Conservation (phyloP, 2,888 invertebrate genomes). For the Agriopis aurantiaria region DNA sequence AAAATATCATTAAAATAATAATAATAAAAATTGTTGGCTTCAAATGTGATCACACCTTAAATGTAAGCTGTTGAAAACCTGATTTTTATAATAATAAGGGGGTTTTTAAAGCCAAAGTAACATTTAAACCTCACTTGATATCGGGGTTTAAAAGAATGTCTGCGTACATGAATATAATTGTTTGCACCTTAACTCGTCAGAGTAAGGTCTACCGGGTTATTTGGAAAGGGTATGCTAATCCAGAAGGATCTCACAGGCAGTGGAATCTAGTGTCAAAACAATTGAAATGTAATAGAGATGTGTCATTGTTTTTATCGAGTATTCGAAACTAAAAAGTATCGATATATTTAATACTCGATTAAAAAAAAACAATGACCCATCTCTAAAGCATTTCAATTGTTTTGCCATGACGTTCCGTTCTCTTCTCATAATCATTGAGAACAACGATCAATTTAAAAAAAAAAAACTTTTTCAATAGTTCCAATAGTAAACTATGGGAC, state of each 20-base stretch:
- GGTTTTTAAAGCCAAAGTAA: slow-evolving; percentile 7
- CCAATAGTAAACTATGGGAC: too few species aligned
- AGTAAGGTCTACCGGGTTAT: slow-evolving; percentile 14
- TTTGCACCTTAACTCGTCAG: slow-evolving; percentile 22
- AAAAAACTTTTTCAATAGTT: too few species aligned
- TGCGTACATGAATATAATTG: slow-evolving; percentile 12
- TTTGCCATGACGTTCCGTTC: too few species aligned
- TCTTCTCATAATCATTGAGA: too few species aligned
- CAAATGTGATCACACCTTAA: slow-evolving; percentile 9
- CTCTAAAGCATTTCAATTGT: too few species aligned
- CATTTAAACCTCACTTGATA: neutral
- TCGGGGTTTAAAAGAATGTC: slow-evolving; percentile 3
- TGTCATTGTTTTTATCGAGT: too few species aligned
- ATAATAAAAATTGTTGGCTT: slow-evolving; percentile 12
- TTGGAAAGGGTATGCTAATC: neutral
- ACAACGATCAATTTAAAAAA: too few species aligned
- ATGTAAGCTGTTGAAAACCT: slow-evolving; percentile 25
- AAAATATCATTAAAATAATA: slow-evolving; percentile 30
- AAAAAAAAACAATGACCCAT: too few species aligned
- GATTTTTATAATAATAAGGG: slow-evolving; percentile 18
- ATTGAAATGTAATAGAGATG: too few species aligned
- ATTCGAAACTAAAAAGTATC: too few species aligned
- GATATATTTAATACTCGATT: too few species aligned
- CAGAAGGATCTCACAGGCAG: neutral
- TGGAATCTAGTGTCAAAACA: too few species aligned